Conservation (phyloP, 2,888 invertebrate species). For the Digitonthophagus gazella region DNA sequence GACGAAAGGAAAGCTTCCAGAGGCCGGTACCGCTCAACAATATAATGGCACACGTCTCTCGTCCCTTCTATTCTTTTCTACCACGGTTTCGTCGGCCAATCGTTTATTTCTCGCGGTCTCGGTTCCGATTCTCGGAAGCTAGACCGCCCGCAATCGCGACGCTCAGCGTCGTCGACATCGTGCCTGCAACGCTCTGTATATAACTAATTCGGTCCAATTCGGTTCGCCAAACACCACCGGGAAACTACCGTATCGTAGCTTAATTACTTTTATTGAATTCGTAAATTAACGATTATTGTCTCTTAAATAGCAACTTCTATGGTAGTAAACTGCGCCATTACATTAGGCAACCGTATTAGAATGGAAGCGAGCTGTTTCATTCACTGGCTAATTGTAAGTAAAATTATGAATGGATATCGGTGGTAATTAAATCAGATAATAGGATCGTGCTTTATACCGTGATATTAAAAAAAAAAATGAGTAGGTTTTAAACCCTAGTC, state of each 20-base stretch:
- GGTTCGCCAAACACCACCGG: neutral
- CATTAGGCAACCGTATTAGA: neutral
- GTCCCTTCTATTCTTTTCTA: constrained; percentile 20
- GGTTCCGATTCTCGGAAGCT: neutral
- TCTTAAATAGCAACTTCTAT: neutral
- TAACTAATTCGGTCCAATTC: neutral
- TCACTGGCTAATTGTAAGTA: neutral
- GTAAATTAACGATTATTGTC: neutral
- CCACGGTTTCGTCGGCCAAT: constrained; percentile 14
- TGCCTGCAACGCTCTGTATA: neutral
- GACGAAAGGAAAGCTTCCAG: constrained; percentile 30
- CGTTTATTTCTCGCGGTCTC: neutral
- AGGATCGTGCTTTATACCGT: too few species aligned
- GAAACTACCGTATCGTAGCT: neutral
- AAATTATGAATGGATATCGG: neutral
- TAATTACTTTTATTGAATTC: neutral
- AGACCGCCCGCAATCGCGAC: neutral
- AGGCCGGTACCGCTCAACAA: constrained; percentile 8
- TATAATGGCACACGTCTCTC: constrained; percentile 31
- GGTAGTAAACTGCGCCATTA: too few species aligned
- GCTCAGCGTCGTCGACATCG: too few species aligned
- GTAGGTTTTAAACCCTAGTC: too few species aligned
- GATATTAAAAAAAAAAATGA: too few species aligned
- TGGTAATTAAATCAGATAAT: neutral
- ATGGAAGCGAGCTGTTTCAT: neutral